Evolutionary conservation across 2,113 vertebrate species (phyloP).

Genomic region (Empidonax traillii): DNA sequence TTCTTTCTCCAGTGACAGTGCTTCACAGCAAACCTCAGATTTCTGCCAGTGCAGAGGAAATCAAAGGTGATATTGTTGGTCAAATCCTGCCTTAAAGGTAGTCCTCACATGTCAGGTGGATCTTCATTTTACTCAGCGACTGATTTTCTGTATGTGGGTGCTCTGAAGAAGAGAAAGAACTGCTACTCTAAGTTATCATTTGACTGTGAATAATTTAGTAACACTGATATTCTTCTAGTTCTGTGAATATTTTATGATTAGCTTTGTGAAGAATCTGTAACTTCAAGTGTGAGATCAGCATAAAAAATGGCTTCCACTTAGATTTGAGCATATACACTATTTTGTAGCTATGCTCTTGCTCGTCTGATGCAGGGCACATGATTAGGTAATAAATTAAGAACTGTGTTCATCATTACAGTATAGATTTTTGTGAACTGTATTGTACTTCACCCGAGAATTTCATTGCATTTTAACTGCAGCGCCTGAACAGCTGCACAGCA

Average conservation of each 20-base stretch:
- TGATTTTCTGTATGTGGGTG: not conserved
- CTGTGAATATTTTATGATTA: slow-evolving; percentile 53
- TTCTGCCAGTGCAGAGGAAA: not conserved
- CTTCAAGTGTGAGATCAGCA: not conserved
- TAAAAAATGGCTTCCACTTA: not conserved
- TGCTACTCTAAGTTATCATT: not conserved
- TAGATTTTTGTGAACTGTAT: not conserved
- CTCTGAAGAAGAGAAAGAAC: not conserved
- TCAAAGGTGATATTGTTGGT: not conserved
- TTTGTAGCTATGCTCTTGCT: not conserved
- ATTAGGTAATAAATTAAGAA: not conserved
- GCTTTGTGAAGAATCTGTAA: slow-evolving; percentile 12
- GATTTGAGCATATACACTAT: not conserved
- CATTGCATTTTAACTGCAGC: not conserved
- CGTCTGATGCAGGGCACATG: not conserved
- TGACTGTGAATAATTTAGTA: slow-evolving; percentile 43
- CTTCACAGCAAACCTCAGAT: not conserved
- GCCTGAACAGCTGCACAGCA: not conserved
- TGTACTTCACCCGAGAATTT: not conserved
- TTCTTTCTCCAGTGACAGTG: not conserved
- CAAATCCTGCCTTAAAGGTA: not conserved
- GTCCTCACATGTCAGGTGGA: not conserved
- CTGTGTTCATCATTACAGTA: not conserved
- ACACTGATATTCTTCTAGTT: slow-evolving; percentile 22
- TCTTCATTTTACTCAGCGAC: not conserved